These are phyloP conservation scores for Diplazon laetatorius DNA, from an alignment of 2,888 invertebrate genomes.

Conservation along the genomic window DNA sequence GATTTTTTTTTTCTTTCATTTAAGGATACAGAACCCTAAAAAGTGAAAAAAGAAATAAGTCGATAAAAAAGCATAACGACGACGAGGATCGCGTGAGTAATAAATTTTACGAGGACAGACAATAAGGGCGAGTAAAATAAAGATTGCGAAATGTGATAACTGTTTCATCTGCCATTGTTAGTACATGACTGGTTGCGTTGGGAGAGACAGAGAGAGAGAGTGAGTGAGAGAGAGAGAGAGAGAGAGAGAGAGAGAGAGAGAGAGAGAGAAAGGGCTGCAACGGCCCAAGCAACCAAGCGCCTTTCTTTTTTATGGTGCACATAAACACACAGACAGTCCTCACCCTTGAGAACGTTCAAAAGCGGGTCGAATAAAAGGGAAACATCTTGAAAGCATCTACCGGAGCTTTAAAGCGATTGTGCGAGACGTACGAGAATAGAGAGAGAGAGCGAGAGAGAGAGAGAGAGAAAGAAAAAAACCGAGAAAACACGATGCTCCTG, in stretches of 20 bases:
- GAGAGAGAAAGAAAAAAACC: conserved; percentile 18
- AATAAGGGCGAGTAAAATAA: conserved; percentile 19
- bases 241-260: conserved; percentile 26
- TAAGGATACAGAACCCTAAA: too few relatives aligned
- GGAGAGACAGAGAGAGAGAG: conserved; percentile 30
- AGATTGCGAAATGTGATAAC: conserved; percentile 18
- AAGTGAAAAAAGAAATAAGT: too few relatives aligned
- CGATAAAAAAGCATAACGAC: conserved; percentile 8
- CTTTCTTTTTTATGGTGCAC: conserved; percentile 6
- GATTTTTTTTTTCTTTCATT: too few relatives aligned
- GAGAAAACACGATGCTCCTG: conserved; percentile 33
- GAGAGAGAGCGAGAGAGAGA: conserved; percentile 17
- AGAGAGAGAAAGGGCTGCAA: conserved; percentile 25
- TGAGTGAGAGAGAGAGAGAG: conserved; percentile 22
- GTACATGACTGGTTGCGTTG: neutral
- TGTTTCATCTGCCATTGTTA: conserved; percentile 2
- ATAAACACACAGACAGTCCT: conserved; percentile 42
- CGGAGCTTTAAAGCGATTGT: conserved; percentile 51
- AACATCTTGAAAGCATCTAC: conserved; percentile 51
- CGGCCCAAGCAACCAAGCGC: conserved; percentile 10
- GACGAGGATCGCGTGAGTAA: neutral
- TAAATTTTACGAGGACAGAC: conserved; percentile 6
- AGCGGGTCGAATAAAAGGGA: conserved; percentile 39
- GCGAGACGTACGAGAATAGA: conserved; percentile 1
- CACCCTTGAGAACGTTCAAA: conserved; percentile 47